Evolutionary conservation across 64 coral and sea anemone genomes (phyloP), one percentile per base, ranked within the genome.

Genomic region (Dendrophyllia cribrosa): DNA sequence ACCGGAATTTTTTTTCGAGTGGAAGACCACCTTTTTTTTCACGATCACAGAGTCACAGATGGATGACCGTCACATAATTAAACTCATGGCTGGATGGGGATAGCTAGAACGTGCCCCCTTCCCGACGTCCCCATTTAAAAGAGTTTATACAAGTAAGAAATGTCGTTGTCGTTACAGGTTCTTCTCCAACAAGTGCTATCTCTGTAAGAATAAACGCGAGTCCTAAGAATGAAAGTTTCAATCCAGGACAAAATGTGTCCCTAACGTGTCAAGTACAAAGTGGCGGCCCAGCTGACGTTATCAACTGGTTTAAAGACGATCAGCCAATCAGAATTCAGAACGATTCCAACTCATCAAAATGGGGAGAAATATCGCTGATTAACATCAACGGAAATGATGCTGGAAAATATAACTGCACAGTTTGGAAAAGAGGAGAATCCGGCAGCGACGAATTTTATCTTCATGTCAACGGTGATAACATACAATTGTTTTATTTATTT

Each of bases 331-430:
- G 15, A 21, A 13, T n/a, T 48, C 16, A n/a, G 9, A 50, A 3
- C 14, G 1, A 50, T 20, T 48, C 46, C 5, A 75, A 75, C 16
- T 83, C 79, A 9, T 65, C 43, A 20, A 0, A 20, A 11, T 4
- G 14, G 7, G 5, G 16, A n/a, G 59, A 83, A 19, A 48, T 83
- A 11, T 20, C 59, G 16, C 24, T 83, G 15, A n/a, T 48, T 43
- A 83, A 83, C 58, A 65, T 83, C 43, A 48, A 43, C 3, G 6
- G 17, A n/a, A 4, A 16, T 45, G 34, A 83, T 20, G 79, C 79
- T 48, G 79, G 59, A 65, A 66, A 20, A n/a, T 83, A 83, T 17
- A 43, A 64, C 10, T 83, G 79, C 43, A 65, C 16, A 19, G 59
- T n/a, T 10, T 19, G 43, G 79, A 64, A 83, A 66, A 43, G 20